Conservation (phyloP, 30 jellyfish, hydroid and myxozoan genomes). For the Cassiopea xamachana region DNA sequence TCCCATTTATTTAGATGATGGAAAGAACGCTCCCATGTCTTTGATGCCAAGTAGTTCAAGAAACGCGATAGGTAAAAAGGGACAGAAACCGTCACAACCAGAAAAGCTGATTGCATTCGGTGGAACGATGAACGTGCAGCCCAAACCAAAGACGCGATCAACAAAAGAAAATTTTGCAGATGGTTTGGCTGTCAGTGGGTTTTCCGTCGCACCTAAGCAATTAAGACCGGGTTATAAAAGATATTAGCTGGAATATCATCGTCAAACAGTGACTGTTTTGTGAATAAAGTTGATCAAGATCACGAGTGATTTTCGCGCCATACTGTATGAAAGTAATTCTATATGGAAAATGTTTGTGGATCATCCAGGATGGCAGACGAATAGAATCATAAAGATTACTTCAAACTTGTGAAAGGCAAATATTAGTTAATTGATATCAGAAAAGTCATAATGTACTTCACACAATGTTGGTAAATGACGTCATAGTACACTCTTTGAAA, state of each 20-base stretch:
- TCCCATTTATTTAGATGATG: neutral
- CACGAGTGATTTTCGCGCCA: no score
- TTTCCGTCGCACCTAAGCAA: conserved; percentile 90
- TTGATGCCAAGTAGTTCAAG: neutral
- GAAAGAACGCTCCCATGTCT: neutral
- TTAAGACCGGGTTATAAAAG: conserved; percentile 93
- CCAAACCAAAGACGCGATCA: conserved; percentile 13
- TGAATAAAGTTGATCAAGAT: neutral
- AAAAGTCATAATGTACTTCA: no score
- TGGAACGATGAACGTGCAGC: conserved; percentile 17
- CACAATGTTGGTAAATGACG: no score
- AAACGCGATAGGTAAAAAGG: conserved; percentile 28
- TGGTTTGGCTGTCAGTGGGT: conserved; percentile 87
- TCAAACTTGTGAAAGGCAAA: no score
- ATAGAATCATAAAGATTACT: no score
- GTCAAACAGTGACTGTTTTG: neutral
- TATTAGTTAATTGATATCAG: no score
- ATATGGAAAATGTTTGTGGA: no score
- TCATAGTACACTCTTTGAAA: no score
- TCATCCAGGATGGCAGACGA: no score
- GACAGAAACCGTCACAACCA: conserved; percentile 3
- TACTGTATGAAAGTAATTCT: no score
- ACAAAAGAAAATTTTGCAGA: conserved; percentile 50
- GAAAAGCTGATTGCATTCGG: conserved; percentile 43
- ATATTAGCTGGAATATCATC: conserved; percentile 3